Conservation (phyloP, 2,113 vertebrate genomes). For the Myiopsitta monachus region DNA sequence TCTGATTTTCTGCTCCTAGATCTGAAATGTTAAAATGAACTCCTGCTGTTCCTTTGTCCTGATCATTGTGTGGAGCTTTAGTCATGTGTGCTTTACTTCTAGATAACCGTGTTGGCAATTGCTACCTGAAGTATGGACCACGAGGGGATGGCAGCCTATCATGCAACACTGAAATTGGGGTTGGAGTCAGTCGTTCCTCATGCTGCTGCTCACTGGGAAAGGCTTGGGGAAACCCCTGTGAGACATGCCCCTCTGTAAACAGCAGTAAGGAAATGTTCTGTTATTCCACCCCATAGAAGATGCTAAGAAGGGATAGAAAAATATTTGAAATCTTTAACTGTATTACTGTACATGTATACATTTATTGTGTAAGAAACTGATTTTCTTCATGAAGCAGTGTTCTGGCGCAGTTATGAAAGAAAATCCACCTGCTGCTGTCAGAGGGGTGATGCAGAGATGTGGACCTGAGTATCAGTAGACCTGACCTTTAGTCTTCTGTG, state of each 20-base stretch:
- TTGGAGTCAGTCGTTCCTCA: slow-evolving; percentile 83
- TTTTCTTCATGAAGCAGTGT: background rate
- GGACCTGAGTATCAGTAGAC: background rate
- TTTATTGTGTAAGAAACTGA: background rate
- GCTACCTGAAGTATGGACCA: slow-evolving; percentile 79
- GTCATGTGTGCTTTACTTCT: background rate
- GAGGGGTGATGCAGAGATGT: background rate
- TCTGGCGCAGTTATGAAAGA: background rate
- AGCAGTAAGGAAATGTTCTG: slow-evolving; percentile 76
- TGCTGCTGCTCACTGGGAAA: slow-evolving; percentile 85
- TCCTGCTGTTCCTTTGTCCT: background rate
- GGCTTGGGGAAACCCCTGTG: slow-evolving; percentile 86
- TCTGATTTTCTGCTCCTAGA: background rate
- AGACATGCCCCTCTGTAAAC: slow-evolving; percentile 81
- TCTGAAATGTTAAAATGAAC: background rate
- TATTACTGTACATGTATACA: background rate
- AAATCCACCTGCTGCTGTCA: background rate
- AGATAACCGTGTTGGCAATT: slow-evolving; percentile 85
- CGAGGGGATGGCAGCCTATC: slow-evolving; percentile 75
- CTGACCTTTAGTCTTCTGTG: background rate
- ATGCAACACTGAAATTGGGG: slow-evolving; percentile 83
- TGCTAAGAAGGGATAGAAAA: background rate
- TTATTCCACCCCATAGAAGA: background rate
- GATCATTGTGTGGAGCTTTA: background rate
- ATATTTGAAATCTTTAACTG: background rate